Conservation (phyloP, 2,888 invertebrate genomes). For the Cosmorhoe ocellata region DNA sequence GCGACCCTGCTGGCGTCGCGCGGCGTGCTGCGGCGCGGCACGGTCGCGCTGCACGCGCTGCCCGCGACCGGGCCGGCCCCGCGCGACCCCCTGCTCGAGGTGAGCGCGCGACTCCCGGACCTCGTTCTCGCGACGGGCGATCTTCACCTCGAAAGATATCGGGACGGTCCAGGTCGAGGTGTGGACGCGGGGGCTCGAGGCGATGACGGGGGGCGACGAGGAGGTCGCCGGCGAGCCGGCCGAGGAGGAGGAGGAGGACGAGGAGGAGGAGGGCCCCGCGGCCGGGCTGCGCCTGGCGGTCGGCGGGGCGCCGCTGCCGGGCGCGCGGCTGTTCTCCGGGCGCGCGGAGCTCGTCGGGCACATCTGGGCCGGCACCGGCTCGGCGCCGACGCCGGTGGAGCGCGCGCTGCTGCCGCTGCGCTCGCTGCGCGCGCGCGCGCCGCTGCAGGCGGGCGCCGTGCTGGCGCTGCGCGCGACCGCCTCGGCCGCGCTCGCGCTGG, state of each 20-base stretch:
- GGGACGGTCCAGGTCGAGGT: constrained; percentile 42
- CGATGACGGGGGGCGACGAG: constrained; percentile 36
- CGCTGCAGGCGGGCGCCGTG: constrained; percentile 42
- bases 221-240: constrained; percentile 25
- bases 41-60: constrained; percentile 41
- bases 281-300: constrained; percentile 53
- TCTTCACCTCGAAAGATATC: too few relatives aligned
- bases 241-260: constrained; percentile 26
- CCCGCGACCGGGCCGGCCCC: constrained; percentile 23
- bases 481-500: constrained; percentile 30
- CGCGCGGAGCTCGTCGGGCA: constrained; percentile 64
- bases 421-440: constrained; percentile 30
- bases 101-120: constrained; percentile 6
- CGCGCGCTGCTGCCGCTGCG: constrained; percentile 46
- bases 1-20: constrained; percentile 56
- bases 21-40: constrained; percentile 57
- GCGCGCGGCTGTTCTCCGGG: constrained; percentile 43
- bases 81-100: constrained; percentile 22
- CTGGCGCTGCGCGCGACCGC: constrained; percentile 22
- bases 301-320: constrained; percentile 49
- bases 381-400: constrained; percentile 53
- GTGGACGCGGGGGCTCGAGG: constrained; percentile 54
- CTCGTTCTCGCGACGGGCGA: too few relatives aligned
- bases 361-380: constrained; percentile 68
- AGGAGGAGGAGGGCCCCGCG: constrained; percentile 36